Evolutionary conservation across 2,888 invertebrate genomes (phyloP), one percentile per base, ranked within the genome.

Genomic region (Coenonympha arcania): DNA sequence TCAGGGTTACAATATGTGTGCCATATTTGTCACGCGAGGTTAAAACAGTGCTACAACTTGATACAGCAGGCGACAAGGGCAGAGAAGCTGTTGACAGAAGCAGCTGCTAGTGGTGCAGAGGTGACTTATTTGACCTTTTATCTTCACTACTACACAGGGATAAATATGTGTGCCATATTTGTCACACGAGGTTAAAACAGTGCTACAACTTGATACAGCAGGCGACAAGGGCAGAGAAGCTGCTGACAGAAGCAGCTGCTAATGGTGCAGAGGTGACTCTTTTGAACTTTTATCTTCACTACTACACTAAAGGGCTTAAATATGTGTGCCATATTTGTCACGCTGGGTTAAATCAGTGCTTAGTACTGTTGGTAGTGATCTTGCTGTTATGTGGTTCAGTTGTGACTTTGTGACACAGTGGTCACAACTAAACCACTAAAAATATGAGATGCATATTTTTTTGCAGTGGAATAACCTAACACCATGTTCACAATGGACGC

Each of bases 301-400:
- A 56, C 56, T 0, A 44, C 18, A 16, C 34, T 57, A 15, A n/a
- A n/a, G 63, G 65, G 0, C 60, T n/a, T 24, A 57, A 0, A 52
- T 64, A 0, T 72, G 74, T 46, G 0, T 79, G 79, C 37, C 69
- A 61, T 39, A 52, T 76, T 3, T 79, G 79, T 48, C 58, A 58
- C 6, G 52, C 62, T 0, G 54, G 63, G 15, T 60, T 79, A 0
- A 64, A 53, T 15, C 66, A 64, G 30, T 65, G 68, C 13, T 41
- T 78, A 1, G 56, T 57, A 22, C 39, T 56, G 5, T 64, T 60
- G 43, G 69, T 73, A 0, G 1, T 56, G 53, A 63, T 4, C 48
- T 68, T 8, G 9, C 63, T 0, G 52, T 36, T 3, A 55, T n/a
- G 43, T 2, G 51, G 56, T 4, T 31, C n/a, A n/a, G n/a, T n/a